Percentiles rank a stretch among this genome's conserved stretches.
These are phyloP conservation scores for Hirudinaria manillensis DNA, from an alignment of 2,888 invertebrate genomes.

Conservation along the genomic window DNA sequence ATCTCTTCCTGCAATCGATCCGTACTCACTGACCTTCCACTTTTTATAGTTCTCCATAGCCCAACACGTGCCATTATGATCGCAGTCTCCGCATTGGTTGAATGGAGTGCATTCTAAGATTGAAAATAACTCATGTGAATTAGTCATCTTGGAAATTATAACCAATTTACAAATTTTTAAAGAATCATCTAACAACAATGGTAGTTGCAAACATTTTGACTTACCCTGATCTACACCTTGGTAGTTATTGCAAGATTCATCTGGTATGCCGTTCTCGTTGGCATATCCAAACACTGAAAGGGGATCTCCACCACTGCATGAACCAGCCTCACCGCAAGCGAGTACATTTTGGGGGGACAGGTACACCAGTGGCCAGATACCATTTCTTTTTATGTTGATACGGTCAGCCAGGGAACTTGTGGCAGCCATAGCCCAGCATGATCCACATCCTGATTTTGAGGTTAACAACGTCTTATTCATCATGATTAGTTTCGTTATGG, in stretches of 20 bases:
- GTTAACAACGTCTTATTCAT: background rate
- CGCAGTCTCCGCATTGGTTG: slow-evolving; percentile 54
- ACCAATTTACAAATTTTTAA: too few species aligned
- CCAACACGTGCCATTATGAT: slow-evolving; percentile 50
- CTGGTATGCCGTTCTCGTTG: slow-evolving; percentile 55
- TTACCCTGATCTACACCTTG: slow-evolving; percentile 56
- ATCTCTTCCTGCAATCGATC: slow-evolving; percentile 52
- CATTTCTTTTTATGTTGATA: slow-evolving; percentile 56
- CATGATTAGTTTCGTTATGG: background rate
- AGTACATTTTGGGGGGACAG: slow-evolving; percentile 56
- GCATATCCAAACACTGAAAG: slow-evolving; percentile 55
- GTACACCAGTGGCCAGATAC: slow-evolving; percentile 56
- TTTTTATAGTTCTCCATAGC: slow-evolving; percentile 50
- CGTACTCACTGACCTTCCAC: slow-evolving; percentile 57
- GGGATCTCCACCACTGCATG: slow-evolving; percentile 51
- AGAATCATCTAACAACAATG: background rate
- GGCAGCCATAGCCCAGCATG: slow-evolving; percentile 57
- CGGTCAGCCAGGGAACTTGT: slow-evolving; percentile 57
- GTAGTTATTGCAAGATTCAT: slow-evolving; percentile 59
- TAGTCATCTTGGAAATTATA: background rate
- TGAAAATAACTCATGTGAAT: background rate
- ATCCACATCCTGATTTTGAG: slow-evolving; percentile 54
- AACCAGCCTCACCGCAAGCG: slow-evolving; percentile 56
- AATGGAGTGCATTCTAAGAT: slow-evolving; percentile 49
- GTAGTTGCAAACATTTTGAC: background rate